A percentile compares a stretch with the other conserved stretches of the same genome.
These are phyloP conservation scores for Caenorhabditis remanei DNA, from an alignment of 1,140 invertebrate genomes.

Conservation along the genomic window DNA sequence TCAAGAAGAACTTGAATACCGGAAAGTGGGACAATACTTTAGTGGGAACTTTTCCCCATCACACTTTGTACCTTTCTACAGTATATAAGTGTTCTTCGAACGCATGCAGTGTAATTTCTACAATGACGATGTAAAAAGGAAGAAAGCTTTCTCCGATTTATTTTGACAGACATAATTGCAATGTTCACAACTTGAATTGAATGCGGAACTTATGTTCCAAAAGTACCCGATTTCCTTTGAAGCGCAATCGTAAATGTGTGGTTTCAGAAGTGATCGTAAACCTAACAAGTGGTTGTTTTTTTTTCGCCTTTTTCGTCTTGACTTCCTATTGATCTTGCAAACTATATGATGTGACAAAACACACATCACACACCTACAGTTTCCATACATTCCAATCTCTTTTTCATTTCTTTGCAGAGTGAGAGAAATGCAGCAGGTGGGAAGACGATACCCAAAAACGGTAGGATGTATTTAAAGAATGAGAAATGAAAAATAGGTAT, in stretches of 20 bases:
- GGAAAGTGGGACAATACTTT: too few relatives aligned
- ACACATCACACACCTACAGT: conserved; percentile 47
- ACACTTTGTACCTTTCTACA: background rate
- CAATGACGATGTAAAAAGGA: conserved; percentile 23
- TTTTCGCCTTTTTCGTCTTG: background rate
- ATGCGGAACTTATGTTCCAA: conserved; percentile 45
- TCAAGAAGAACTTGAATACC: background rate
- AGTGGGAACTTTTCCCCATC: too few relatives aligned
- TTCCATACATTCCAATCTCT: conserved; percentile 41
- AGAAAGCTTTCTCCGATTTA: background rate
- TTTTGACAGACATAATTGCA: conserved; percentile 40
- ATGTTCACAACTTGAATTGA: conserved; percentile 35
- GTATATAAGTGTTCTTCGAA: background rate
- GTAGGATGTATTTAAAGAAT: conserved; percentile 15
- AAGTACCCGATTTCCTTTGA: background rate
- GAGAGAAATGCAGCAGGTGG: background rate
- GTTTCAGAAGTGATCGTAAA: conserved; percentile 32
- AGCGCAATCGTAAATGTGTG: background rate
- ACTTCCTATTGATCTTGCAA: background rate
- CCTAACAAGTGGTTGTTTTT: conserved; percentile 26
- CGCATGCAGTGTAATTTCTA: conserved; percentile 15
- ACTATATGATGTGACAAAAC: conserved; percentile 39
- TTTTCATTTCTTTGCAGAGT: background rate
- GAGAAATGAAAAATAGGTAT: conserved; percentile 43
- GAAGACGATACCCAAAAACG: conserved; percentile 17